Evolutionary conservation across 2,888 invertebrate genomes (phyloP).

Genomic region (Synergus laeviventris): DNA sequence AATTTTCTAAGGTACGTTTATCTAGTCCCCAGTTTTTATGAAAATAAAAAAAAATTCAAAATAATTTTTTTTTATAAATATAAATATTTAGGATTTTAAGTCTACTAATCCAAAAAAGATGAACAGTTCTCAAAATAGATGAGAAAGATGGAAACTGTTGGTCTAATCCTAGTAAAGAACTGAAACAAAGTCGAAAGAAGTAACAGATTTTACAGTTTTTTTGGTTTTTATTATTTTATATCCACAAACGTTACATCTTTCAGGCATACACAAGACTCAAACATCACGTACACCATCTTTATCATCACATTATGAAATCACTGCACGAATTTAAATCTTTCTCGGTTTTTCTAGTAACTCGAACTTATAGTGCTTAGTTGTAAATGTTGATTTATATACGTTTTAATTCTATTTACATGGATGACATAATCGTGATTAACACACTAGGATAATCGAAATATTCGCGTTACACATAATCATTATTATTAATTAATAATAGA

Average conservation of each 20-base stretch:
- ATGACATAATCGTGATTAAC: slow-evolving; percentile 44
- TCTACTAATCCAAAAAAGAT: too few species aligned
- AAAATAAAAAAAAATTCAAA: too few species aligned
- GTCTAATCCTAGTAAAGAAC: not conserved
- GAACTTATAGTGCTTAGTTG: slow-evolving; percentile 45
- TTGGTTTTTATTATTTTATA: slow-evolving; percentile 68
- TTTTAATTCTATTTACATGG: slow-evolving; percentile 41
- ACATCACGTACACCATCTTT: slow-evolving; percentile 47
- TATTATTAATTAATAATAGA: slow-evolving; percentile 25
- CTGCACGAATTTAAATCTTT: slow-evolving; percentile 51
- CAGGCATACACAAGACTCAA: slow-evolving; percentile 66
- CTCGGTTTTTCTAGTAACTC: slow-evolving; percentile 49
- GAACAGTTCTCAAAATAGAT: too few species aligned
- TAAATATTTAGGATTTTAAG: too few species aligned
- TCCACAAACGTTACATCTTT: slow-evolving; percentile 73
- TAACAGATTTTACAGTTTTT: slow-evolving; percentile 59
- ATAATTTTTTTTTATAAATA: too few species aligned
- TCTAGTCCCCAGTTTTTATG: too few species aligned
- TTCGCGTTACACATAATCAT: not conserved
- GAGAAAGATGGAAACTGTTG: not conserved
- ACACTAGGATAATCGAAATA: slow-evolving; percentile 31
- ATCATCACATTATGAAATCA: slow-evolving; percentile 49
- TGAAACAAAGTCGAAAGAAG: slow-evolving; percentile 16
- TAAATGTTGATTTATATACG: slow-evolving; percentile 42
- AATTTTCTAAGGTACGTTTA: too few species aligned